Percentiles rank a stretch among this genome's conserved stretches.
These are phyloP conservation scores for Dicrostonyx torquatus DNA, from an alignment of 2,797 vertebrate species.

Conservation along the genomic window DNA sequence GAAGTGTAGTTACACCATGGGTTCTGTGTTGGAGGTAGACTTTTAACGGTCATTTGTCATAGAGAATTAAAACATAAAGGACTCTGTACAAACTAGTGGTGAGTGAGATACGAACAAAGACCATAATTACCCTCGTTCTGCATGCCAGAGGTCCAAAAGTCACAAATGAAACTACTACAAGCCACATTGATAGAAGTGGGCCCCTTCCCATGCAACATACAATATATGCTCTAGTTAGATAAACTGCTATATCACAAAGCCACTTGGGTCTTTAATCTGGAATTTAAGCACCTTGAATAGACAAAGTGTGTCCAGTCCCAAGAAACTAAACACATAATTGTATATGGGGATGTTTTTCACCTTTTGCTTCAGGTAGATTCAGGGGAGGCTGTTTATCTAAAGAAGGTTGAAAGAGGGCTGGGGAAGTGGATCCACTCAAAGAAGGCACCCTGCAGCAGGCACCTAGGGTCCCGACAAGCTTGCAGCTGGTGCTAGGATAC, in stretches of 20 bases:
- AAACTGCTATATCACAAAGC: neutral
- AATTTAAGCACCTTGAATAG: neutral
- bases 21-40: neutral
- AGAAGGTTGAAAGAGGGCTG: neutral
- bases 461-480: neutral
- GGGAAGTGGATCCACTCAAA: neutral
- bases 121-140: neutral
- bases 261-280: neutral
- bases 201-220: neutral
- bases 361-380: neutral
- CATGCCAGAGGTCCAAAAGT: neutral
- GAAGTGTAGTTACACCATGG: neutral
- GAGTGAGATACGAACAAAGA: neutral
- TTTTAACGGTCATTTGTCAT: neutral
- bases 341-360: neutral
- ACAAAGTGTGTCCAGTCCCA: neutral
- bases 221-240: neutral
- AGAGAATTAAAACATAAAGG: neutral
- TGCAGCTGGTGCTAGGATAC: rapidly evolving
- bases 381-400: neutral
- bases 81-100: too few relatives aligned
- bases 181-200: neutral
- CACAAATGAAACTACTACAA: neutral
- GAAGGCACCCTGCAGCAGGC: neutral
- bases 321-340: neutral